These are phyloP conservation scores for Gambelia wislizenii DNA, from an alignment of 2,797 vertebrate species.

Conservation along the genomic window DNA sequence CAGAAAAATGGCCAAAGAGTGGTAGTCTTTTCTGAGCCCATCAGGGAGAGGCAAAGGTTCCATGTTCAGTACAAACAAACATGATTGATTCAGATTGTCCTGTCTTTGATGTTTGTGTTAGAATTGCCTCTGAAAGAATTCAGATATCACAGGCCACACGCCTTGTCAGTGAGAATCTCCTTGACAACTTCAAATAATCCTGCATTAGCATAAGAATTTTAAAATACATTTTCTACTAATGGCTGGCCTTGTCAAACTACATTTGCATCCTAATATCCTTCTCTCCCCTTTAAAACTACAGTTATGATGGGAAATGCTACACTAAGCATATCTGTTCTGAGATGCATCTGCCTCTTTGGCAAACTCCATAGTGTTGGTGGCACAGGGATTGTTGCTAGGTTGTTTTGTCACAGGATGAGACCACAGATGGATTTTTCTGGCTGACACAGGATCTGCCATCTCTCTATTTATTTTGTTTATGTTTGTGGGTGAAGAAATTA, in stretches of 20 bases:
- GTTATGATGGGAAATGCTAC: conserved; percentile 59
- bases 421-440: conserved; percentile 76
- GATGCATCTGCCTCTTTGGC: conserved; percentile 76
- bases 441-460: conserved; percentile 66
- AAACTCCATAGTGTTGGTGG: conserved; percentile 69
- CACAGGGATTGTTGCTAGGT: conserved; percentile 67
- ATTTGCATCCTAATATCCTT: not conserved
- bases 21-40: not conserved
- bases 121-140: conserved; percentile 2
- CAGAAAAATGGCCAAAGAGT: not conserved
- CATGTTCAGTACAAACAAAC: not conserved
- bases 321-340: conserved; percentile 62
- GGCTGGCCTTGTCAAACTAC: not conserved
- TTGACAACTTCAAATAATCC: not conserved
- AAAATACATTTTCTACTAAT: conserved; percentile 18
- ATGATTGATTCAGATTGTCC: conserved; percentile 7
- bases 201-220: not conserved
- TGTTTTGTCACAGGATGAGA: conserved; percentile 71
- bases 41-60: conserved; percentile 2
- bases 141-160: not conserved
- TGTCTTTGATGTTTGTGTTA: not conserved
- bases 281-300: conserved; percentile 26
- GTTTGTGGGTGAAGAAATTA: not conserved
- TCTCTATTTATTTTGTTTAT: conserved; percentile 66
- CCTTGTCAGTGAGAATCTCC: not conserved